Evolutionary conservation across 2,797 vertebrate species (phyloP).

Genomic region (Gila robusta): DNA sequence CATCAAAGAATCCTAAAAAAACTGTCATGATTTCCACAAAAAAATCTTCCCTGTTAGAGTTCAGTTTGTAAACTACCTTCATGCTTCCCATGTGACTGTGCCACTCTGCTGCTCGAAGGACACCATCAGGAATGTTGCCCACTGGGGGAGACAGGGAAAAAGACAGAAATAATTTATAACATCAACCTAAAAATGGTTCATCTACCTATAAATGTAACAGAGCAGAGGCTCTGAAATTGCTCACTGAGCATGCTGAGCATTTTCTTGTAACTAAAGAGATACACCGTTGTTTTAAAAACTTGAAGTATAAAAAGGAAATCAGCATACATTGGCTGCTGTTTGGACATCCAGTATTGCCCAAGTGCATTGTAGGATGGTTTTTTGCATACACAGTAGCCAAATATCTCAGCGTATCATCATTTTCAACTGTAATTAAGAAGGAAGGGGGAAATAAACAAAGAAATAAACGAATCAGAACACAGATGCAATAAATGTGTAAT

Average conservation of each 20-base stretch:
- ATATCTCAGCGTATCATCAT: conserved; percentile 93
- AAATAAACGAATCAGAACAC: conserved; percentile 20
- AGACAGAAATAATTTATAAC: background rate
- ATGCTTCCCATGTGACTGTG: conserved; percentile 96
- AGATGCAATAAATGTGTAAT: background rate
- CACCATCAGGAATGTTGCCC: conserved; percentile 89
- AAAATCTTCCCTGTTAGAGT: background rate
- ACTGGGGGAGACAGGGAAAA: conserved; percentile 70
- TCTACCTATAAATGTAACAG: background rate
- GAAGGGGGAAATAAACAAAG: conserved; percentile 18
- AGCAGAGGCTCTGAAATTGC: background rate
- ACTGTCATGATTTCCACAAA: background rate
- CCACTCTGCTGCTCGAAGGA: conserved; percentile 92
- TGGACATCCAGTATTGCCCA: conserved; percentile 88
- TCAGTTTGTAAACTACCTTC: conserved; percentile 82
- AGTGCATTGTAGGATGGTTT: conserved; percentile 93
- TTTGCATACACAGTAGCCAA: conserved; percentile 92
- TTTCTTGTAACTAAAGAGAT: background rate
- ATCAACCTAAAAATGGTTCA: conserved; percentile 2
- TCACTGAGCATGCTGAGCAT: background rate
- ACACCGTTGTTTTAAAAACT: background rate
- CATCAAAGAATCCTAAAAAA: background rate
- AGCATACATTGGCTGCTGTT: conserved; percentile 81
- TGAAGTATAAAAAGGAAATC: background rate
- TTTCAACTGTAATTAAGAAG: conserved; percentile 83